Conservation (phyloP, 2,797 vertebrate genomes). For the Anniella stebbinsi region DNA sequence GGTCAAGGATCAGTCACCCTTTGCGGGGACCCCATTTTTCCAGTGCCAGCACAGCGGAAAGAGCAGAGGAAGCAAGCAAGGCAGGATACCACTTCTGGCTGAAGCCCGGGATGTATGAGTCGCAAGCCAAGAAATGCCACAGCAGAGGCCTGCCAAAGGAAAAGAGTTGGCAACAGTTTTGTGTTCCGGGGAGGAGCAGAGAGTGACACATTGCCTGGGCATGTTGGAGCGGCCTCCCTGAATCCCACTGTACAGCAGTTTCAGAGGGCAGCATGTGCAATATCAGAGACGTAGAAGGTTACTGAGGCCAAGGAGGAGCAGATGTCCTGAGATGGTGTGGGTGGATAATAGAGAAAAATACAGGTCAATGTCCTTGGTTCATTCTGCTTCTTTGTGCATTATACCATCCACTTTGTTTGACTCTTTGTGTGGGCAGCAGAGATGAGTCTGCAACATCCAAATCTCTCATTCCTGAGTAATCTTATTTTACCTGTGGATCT, state of each 20-base stretch:
- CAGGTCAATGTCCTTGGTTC: background rate
- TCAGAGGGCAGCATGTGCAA: background rate
- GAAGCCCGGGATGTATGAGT: background rate
- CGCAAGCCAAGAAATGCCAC: background rate
- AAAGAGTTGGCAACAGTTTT: background rate
- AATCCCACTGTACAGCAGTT: constrained; percentile 13
- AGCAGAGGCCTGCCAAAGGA: background rate
- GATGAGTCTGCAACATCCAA: background rate
- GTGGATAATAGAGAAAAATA: background rate
- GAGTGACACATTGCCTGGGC: constrained; percentile 9
- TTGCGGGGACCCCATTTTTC: background rate
- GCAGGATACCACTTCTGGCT: background rate
- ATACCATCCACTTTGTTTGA: background rate
- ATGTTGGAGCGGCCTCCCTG: background rate
- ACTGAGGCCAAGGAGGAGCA: background rate
- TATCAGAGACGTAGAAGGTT: background rate
- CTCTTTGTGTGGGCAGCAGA: background rate
- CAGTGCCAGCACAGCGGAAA: background rate
- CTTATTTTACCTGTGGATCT: background rate
- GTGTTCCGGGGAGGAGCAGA: background rate
- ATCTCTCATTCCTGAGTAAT: background rate
- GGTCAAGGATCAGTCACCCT: background rate
- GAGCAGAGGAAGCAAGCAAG: background rate
- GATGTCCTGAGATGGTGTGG: background rate
- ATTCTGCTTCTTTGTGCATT: background rate